phyloP scores from a whole-genome alignment of 2,113 vertebrate genomes.

The Carassius carassius region DNA sequence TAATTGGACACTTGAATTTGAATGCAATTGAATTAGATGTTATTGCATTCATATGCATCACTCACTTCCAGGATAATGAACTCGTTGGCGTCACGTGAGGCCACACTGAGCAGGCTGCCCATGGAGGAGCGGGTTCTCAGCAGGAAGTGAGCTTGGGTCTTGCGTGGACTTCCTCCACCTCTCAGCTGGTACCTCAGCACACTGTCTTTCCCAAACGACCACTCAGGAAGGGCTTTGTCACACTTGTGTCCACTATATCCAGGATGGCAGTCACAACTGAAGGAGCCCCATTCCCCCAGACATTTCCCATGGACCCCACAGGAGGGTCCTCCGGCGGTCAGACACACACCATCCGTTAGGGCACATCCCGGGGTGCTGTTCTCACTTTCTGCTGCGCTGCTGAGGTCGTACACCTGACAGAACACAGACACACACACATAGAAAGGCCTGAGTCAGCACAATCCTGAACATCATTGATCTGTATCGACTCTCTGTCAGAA shows the following conservation, averaged over 20 bases:
- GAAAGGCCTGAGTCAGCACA: constrained; percentile 37
- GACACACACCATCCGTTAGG: constrained; percentile 79
- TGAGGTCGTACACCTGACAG: constrained; percentile 84
- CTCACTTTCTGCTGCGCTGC: constrained; percentile 79
- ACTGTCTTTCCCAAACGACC: constrained; percentile 82
- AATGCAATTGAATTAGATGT: neutral
- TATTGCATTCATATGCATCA: neutral
- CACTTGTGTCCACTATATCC: constrained; percentile 82
- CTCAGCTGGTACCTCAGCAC: constrained; percentile 77
- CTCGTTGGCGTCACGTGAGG: constrained; percentile 69
- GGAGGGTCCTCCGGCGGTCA: constrained; percentile 70
- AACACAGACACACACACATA: constrained; percentile 48
- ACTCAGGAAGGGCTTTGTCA: constrained; percentile 82
- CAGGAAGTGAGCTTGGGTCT: constrained; percentile 77
- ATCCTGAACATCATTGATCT: constrained; percentile 22
- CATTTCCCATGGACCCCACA: constrained; percentile 84
- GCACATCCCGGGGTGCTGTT: constrained; percentile 81
- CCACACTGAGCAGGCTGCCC: constrained; percentile 78
- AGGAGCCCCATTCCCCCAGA: constrained; percentile 81
- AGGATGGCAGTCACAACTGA: constrained; percentile 83
- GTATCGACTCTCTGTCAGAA: constrained; percentile 31
- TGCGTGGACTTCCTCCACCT: constrained; percentile 68
- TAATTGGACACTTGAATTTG: neutral
- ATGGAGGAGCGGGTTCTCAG: constrained; percentile 78
- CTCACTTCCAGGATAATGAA: constrained; percentile 81